These are phyloP conservation scores for Netelia virgata DNA, from an alignment of 2,888 invertebrate species.

Conservation along the genomic window DNA sequence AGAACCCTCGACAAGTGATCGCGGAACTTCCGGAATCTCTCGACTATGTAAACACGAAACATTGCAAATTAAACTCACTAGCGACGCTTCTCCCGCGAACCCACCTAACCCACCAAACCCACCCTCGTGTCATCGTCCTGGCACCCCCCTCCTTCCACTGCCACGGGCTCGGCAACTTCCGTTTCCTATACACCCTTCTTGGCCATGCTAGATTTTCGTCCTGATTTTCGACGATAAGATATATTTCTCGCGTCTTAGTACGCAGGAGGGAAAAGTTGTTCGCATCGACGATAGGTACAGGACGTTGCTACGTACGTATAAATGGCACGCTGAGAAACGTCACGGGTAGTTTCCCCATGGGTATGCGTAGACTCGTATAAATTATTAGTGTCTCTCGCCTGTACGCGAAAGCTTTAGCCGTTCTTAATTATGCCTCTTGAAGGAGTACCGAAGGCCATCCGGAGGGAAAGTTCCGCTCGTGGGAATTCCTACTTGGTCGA, in stretches of 20 bases:
- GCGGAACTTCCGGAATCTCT: constrained; percentile 69
- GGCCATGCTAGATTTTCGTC: background rate
- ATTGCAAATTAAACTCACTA: constrained; percentile 73
- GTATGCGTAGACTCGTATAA: constrained; percentile 29
- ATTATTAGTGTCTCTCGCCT: constrained; percentile 47
- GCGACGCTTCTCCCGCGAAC: constrained; percentile 29
- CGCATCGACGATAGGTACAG: constrained; percentile 1
- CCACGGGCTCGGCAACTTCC: background rate
- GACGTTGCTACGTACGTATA: constrained; percentile 8
- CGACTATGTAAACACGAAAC: constrained; percentile 72
- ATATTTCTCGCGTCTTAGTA: constrained; percentile 49
- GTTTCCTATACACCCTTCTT: background rate
- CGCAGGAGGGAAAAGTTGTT: constrained; percentile 29
- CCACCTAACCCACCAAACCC: background rate
- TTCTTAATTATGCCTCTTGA: constrained; percentile 23
- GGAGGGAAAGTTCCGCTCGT: constrained; percentile 33
- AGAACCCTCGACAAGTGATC: constrained; percentile 67
- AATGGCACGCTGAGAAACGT: constrained; percentile 25
- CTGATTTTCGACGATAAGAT: constrained; percentile 40
- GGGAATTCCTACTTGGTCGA: constrained; percentile 32
- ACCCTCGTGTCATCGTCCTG: constrained; percentile 40
- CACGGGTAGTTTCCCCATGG: constrained; percentile 26
- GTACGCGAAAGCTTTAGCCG: constrained; percentile 26
- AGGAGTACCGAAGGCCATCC: background rate
- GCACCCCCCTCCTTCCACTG: background rate